A percentile compares a stretch with the other conserved stretches of the same genome.
phyloP scores from a whole-genome alignment of 2,113 vertebrate genomes.

The Oryzias woworae region DNA sequence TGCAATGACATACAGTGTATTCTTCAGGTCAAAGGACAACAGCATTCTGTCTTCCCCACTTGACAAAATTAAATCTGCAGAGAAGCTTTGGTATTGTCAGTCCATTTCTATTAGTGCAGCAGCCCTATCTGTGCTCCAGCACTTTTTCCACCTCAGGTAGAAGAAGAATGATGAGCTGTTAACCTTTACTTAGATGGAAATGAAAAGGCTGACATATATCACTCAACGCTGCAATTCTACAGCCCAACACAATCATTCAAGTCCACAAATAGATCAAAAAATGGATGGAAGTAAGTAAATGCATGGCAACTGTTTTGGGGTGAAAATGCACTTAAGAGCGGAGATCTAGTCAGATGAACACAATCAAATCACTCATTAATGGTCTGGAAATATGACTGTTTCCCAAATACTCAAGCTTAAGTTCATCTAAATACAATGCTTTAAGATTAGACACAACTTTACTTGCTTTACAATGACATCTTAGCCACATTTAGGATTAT shows the following conservation, averaged over 20 bases:
- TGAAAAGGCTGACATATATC: constrained; percentile 63
- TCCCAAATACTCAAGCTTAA: no score
- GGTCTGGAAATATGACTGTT: no score
- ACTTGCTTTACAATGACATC: no score
- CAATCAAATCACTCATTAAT: background rate
- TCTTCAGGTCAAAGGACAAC: constrained; percentile 43
- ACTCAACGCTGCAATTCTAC: constrained; percentile 41
- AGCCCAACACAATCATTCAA: constrained; percentile 25
- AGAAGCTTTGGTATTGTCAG: constrained; percentile 36
- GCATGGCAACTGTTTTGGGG: constrained; percentile 18
- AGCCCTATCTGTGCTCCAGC: background rate
- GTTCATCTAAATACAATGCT: no score
- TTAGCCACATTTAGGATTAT: no score
- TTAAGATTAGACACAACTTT: no score
- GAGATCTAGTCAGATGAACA: background rate
- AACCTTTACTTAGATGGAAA: constrained; percentile 69
- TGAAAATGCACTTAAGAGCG: background rate
- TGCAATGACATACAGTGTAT: constrained; percentile 29
- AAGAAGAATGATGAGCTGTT: constrained; percentile 66
- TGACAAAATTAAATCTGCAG: constrained; percentile 46
- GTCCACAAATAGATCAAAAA: constrained; percentile 35
- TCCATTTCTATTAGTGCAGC: constrained; percentile 15
- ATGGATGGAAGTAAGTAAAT: constrained; percentile 13
- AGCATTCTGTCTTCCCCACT: constrained; percentile 29
- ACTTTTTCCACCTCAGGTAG: constrained; percentile 37